Base-by-base conservation (phyloP, 2,797 vertebrate species). In the Valencia hispanica region DNA sequence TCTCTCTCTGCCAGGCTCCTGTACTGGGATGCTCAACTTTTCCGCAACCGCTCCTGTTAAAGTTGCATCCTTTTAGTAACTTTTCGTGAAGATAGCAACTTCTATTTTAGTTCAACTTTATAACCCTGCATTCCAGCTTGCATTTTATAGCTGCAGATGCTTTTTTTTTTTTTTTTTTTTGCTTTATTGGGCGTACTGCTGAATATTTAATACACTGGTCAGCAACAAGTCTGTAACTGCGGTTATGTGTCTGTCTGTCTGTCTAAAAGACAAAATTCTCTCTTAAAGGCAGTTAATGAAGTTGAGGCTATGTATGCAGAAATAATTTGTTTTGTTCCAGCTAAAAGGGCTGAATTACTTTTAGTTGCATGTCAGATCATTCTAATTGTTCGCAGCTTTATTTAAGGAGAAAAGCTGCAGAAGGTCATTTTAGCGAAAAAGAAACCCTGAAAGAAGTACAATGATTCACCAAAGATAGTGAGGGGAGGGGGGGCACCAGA, bases 121-220 rank as follows among this genome's bases (percentile, higher is more conserved):
- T 36, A 55, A 68, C 45, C 59, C 14, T 36, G 59, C 7, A 0
- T 20, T 57, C 68, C 63, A 32, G 20, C 32, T 48, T 75, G 5
- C 51, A 53, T 80, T 83, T 81, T 45, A 36, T 51, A 34, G 30
- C 39, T 32, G 68, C 18, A 73, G 72, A 32, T 74, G 74, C 55
- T n/a, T n/a, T n/a, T n/a, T n/a, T n/a, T n/a, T n/a, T n/a, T n/a
- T n/a, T n/a, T n/a, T n/a, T n/a, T n/a, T n/a, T n/a, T n/a, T 75
- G 51, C 47, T 83, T 76, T 45, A 70, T 63, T 70, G 79, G 73
- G 63, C 68, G 34, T 78, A 69, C 77, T 91, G 73, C 86, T 93
- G 82, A 90, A 93, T 91, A 91, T 93, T 89, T 93, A 65, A 94
- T 89, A 75, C 57, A n/a, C 5, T n/a, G 9, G 73, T 77, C 78